Base-by-base conservation (phyloP, 2,113 vertebrate genomes). In the Fregata magnificens region DNA sequence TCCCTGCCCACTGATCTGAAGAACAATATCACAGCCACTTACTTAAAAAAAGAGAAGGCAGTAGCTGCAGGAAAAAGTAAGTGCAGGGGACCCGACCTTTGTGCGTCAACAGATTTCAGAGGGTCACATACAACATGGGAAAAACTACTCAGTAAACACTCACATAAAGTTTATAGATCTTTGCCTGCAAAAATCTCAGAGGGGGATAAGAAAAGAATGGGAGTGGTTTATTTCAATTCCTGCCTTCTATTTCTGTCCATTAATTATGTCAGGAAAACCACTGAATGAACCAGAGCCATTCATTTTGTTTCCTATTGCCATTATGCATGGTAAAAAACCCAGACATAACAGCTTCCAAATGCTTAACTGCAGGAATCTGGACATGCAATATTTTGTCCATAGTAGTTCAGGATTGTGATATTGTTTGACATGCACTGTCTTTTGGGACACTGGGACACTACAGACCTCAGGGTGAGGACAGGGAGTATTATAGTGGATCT, bases 191-290 rank as follows among this genome's bases (percentile, higher is more conserved):
- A 94, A 91, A 56, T 94, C 83, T 93, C 93, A 85, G 66, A 93
- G 34, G 56, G 16, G 62, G 34, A 91, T 77, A 95, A 76, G 94
- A 94, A 95, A 91, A 95, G 83, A 95, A 91, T 76, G 53, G 91
- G 91, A 96, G 91, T 91, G 93, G 84, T 90, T 95, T 94, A 70
- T 85, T 96, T 95, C 84, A 90, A 88, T 95, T 96, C 95, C 96
- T 95, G 91, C 53, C 78, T 94, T 94, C 91, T 96, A 97, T 95
- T 97, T 95, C 66, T 94, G 86, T 87, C 86, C 53, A 56, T 94
- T 95, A 95, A 90, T 87, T 96, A 94, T 44, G 11, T 95, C 96
- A 97, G 87, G 70, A 97, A 95, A 95, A 88, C 73, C 78, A 90
- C 2, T 58, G n/a, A 91, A 91, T 80, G 91, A 90, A 95, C 45